phyloP scores from a whole-genome alignment of 2,113 vertebrate species.

The Thinocorus orbignyianus region DNA sequence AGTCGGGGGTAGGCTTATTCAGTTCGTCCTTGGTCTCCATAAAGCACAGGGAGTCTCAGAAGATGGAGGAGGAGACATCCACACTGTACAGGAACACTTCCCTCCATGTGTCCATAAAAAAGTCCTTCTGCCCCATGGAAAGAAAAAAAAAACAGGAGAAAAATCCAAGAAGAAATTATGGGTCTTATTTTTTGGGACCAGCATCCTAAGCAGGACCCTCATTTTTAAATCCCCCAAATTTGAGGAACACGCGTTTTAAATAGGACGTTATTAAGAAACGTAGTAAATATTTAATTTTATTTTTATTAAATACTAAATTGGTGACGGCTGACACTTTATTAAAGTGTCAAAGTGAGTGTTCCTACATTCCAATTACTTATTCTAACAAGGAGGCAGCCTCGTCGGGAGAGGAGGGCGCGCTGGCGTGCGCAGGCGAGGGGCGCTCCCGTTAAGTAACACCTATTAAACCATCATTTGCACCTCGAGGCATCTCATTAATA shows the following conservation, averaged over 20 bases:
- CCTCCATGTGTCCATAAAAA: not conserved
- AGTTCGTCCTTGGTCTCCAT: not conserved
- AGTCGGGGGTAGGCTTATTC: not conserved
- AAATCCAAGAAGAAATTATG: not conserved
- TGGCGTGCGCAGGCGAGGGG: slow-evolving; percentile 74
- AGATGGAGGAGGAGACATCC: not conserved
- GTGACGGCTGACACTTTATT: slow-evolving; percentile 84
- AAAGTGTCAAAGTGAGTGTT: slow-evolving; percentile 79
- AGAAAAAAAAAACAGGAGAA: not conserved
- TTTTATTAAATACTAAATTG: slow-evolving; percentile 79
- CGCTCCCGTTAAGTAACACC: slow-evolving; percentile 89
- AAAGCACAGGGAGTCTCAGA: not conserved
- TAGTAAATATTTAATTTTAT: slow-evolving; percentile 82
- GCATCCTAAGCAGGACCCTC: not conserved
- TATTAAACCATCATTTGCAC: slow-evolving; percentile 98
- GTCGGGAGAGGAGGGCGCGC: slow-evolving; percentile 66
- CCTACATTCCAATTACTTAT: slow-evolving; percentile 83
- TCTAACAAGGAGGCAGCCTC: slow-evolving; percentile 79
- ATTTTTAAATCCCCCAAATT: slow-evolving; percentile 38
- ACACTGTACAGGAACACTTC: not conserved
- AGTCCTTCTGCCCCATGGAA: not conserved
- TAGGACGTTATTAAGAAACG: slow-evolving; percentile 48
- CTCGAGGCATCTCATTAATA: slow-evolving; percentile 98
- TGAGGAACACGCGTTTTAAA: slow-evolving; percentile 56
- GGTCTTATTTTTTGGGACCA: not conserved